A percentile compares a stretch with the other conserved stretches of the same genome.
Conservation (phyloP, 2,113 vertebrate species). For the Phainopepla nitens region DNA sequence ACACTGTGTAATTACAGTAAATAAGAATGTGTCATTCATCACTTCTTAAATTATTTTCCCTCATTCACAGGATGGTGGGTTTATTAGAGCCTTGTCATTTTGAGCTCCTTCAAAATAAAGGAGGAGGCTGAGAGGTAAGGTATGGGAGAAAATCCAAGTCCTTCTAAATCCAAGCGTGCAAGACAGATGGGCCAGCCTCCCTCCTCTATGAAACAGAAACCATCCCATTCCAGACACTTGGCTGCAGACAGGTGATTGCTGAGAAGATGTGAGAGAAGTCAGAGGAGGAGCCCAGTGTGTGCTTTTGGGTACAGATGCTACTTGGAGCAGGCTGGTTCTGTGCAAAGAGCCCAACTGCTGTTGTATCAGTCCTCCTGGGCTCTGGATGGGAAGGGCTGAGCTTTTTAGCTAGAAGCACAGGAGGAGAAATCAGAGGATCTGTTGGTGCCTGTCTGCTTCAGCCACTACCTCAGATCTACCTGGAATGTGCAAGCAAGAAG, state of each 20-base stretch:
- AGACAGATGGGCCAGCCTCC: neutral
- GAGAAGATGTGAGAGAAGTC: neutral
- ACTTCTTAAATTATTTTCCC: neutral
- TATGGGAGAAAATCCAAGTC: neutral
- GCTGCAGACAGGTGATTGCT: neutral
- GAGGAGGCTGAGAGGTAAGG: neutral
- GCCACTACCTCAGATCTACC: neutral
- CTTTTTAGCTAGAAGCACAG: neutral
- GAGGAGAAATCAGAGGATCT: neutral
- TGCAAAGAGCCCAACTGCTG: neutral
- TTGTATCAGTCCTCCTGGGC: fast-evolving
- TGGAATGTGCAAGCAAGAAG: neutral
- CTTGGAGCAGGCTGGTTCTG: neutral
- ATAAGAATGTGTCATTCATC: conserved; percentile 14
- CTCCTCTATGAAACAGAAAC: neutral
- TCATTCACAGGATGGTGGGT: neutral
- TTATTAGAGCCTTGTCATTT: neutral
- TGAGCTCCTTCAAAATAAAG: neutral
- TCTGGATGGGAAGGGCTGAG: neutral
- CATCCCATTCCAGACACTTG: neutral
- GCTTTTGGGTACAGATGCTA: neutral
- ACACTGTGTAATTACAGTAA: neutral
- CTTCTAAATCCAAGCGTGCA: neutral
- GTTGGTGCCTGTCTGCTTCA: neutral
- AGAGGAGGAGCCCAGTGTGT: neutral